A percentile compares a stretch with the other conserved stretches of the same genome.
phyloP scores from a whole-genome alignment of 2,888 invertebrate genomes.

The Synanthedon myopaeformis region DNA sequence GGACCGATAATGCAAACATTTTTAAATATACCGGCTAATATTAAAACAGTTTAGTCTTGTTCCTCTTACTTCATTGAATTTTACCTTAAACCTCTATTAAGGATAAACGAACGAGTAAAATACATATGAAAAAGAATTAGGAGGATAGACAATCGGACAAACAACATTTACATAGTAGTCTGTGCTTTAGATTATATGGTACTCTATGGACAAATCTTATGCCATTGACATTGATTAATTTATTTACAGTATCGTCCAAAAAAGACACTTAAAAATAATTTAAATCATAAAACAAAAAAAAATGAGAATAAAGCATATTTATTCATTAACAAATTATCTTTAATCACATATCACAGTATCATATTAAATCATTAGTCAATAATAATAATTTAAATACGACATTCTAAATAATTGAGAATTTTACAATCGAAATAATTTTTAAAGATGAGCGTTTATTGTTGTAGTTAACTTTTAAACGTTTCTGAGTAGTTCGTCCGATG shows the following conservation, averaged over 20 bases:
- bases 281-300: neutral
- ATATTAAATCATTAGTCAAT: slow-evolving; percentile 32
- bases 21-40: slow-evolving; percentile 19
- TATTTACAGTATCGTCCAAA: slow-evolving; percentile 36
- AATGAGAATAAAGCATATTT: slow-evolving; percentile 8
- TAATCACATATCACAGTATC: slow-evolving; percentile 55
- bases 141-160: neutral
- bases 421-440: neutral
- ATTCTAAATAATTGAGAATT: neutral
- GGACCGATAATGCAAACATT: neutral
- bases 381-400: slow-evolving; percentile 6
- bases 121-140: neutral
- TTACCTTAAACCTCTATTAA: slow-evolving; percentile 1
- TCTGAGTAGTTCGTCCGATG: slow-evolving; percentile 68
- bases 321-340: slow-evolving; percentile 19
- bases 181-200: neutral
- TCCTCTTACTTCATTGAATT: slow-evolving; percentile 29
- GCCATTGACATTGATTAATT: slow-evolving; percentile 31
- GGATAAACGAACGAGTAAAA: neutral
- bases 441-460: neutral
- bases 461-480: slow-evolving; percentile 40
- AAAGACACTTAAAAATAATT: neutral
- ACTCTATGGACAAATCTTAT: slow-evolving; percentile 45
- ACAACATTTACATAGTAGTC: slow-evolving; percentile 2
- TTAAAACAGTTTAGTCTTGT: slow-evolving; percentile 44